Conservation (phyloP, 2,797 vertebrate genomes). For the Enteromius radiatus region DNA sequence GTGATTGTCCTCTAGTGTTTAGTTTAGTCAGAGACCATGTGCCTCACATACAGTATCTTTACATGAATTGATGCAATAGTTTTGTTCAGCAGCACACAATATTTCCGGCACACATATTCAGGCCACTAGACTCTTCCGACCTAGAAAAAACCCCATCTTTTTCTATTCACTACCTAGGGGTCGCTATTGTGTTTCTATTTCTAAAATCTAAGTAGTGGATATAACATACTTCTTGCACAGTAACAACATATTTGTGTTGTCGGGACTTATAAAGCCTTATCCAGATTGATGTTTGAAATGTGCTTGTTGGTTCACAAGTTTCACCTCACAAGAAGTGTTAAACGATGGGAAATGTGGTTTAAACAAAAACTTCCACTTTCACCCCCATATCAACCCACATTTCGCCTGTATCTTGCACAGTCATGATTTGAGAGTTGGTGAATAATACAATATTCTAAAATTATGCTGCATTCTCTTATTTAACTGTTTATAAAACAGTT, state of each 20-base stretch:
- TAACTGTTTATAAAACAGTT: no score
- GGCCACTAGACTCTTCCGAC: slow-evolving; percentile 3
- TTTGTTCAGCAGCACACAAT: neutral
- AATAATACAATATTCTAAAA: neutral
- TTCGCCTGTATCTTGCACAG: neutral
- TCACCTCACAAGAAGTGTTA: neutral
- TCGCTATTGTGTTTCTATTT: slow-evolving; percentile 11
- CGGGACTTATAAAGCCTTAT: neutral
- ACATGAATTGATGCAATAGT: slow-evolving; percentile 5
- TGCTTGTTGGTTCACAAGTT: neutral
- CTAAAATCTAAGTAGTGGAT: neutral
- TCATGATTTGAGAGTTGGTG: neutral
- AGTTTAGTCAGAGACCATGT: neutral
- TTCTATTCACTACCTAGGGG: neutral
- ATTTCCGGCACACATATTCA: slow-evolving; percentile 18
- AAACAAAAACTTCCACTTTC: slow-evolving; percentile 42
- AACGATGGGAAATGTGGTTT: slow-evolving; percentile 38
- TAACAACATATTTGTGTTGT: neutral
- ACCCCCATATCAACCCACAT: slow-evolving; percentile 12
- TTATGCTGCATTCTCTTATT: no score
- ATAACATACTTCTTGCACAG: neutral
- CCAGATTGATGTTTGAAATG: neutral
- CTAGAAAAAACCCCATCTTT: neutral
- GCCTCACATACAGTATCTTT: neutral
- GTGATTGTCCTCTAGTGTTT: neutral